phyloP scores from a whole-genome alignment of 2,113 vertebrate genomes.

The Rhinoptilus africanus region DNA sequence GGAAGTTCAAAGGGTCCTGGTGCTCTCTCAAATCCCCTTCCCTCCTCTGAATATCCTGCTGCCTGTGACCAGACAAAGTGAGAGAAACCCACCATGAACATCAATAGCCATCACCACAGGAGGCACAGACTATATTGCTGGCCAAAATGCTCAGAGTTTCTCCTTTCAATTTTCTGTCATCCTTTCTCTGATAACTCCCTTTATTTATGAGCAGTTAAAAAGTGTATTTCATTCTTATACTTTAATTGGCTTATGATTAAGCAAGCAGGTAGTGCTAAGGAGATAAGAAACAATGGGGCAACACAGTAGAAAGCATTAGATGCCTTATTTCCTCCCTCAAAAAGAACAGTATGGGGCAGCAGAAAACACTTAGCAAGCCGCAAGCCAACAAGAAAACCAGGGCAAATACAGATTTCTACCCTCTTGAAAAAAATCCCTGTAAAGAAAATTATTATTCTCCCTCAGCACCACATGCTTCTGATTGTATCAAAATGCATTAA shows the following conservation, averaged over 20 bases:
- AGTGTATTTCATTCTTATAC: slow-evolving; percentile 1
- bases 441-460: slow-evolving; percentile 30
- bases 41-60: background rate
- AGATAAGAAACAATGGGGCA: background rate
- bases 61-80: background rate
- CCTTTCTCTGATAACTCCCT: background rate
- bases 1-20: background rate
- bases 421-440: slow-evolving; percentile 24
- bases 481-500: slow-evolving; percentile 41
- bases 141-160: background rate
- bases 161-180: background rate
- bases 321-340: background rate
- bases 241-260: slow-evolving; percentile 55
- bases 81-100: background rate
- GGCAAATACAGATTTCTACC: background rate
- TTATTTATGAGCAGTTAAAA: slow-evolving; percentile 26
- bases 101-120: background rate
- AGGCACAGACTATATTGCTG: background rate
- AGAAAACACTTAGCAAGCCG: background rate
- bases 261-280: slow-evolving; percentile 21
- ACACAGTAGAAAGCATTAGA: background rate
- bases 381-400: background rate
- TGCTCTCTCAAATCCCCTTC: background rate
- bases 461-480: slow-evolving; percentile 2
- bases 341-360: background rate